These are phyloP conservation scores for Wasmannia auropunctata DNA, from an alignment of 1,140 invertebrate genomes.

Conservation along the genomic window DNA sequence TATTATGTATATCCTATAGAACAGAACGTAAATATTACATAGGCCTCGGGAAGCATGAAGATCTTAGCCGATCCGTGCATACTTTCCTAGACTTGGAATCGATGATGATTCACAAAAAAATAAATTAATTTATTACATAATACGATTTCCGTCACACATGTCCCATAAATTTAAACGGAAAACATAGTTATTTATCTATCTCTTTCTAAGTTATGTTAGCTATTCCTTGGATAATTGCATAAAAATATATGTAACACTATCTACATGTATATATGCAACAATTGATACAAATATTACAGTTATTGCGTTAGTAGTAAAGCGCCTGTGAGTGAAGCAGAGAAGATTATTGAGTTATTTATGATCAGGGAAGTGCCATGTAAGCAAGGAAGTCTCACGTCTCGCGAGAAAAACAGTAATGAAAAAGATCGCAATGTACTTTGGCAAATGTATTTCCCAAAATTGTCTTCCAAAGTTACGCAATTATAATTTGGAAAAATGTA, in stretches of 20 bases:
- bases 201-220: slow-evolving; percentile 5
- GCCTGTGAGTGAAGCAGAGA: slow-evolving; percentile 12
- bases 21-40: slow-evolving; percentile 14
- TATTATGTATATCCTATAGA: slow-evolving; percentile 2
- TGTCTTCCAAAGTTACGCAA: background rate
- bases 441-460: background rate
- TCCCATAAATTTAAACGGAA: slow-evolving; percentile 3
- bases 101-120: slow-evolving; percentile 5
- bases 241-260: slow-evolving; percentile 29
- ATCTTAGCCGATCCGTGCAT: background rate
- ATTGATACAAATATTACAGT: background rate
- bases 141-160: background rate
- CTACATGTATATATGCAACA: background rate
- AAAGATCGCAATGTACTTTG: background rate
- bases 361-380: background rate
- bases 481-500: background rate
- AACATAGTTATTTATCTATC: background rate
- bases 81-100: background rate
- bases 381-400: background rate
- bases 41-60: background rate
- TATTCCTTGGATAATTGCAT: background rate
- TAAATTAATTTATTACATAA: slow-evolving; percentile 18
- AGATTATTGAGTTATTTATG: slow-evolving; percentile 2
- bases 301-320: slow-evolving; percentile 26
- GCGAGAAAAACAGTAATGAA: background rate